Percentiles rank a stretch among this genome's conserved stretches.
Evolutionary conservation across 2,888 invertebrate genomes (phyloP).

Genomic region (Polydrusus pterygomalis): DNA sequence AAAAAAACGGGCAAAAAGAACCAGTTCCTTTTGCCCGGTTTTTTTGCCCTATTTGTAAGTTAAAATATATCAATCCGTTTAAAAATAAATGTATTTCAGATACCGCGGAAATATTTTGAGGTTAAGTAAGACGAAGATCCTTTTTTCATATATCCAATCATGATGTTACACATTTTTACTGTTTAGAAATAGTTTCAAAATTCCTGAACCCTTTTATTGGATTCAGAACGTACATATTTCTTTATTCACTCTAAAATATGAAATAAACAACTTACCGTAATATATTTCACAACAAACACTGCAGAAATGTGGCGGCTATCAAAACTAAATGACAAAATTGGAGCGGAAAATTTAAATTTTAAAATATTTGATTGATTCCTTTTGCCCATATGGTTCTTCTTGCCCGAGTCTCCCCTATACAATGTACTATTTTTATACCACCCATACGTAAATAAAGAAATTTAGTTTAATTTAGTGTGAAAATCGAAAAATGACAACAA

Average conservation of each 20-base stretch:
- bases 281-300: neutral
- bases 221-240: slow-evolving; percentile 1
- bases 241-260: neutral
- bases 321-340: neutral
- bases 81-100: neutral
- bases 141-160: neutral
- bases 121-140: neutral
- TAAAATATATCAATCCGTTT: neutral
- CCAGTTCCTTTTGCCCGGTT: too few species aligned
- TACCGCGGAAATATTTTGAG: slow-evolving; percentile 1
- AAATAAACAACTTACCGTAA: neutral
- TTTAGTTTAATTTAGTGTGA: too few species aligned
- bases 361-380: neutral
- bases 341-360: neutral
- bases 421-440: neutral
- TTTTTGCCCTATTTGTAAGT: neutral
- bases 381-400: slow-evolving; percentile 1
- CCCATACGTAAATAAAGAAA: too few species aligned
- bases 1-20: too few species aligned
- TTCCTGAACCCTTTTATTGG: neutral
- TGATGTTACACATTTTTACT: slow-evolving; percentile 1
- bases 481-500: too few species aligned
- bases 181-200: neutral
- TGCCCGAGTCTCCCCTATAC: neutral
- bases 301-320: neutral